Conservation (phyloP, 2,888 invertebrate genomes). For the Trachelus iudaicus region DNA sequence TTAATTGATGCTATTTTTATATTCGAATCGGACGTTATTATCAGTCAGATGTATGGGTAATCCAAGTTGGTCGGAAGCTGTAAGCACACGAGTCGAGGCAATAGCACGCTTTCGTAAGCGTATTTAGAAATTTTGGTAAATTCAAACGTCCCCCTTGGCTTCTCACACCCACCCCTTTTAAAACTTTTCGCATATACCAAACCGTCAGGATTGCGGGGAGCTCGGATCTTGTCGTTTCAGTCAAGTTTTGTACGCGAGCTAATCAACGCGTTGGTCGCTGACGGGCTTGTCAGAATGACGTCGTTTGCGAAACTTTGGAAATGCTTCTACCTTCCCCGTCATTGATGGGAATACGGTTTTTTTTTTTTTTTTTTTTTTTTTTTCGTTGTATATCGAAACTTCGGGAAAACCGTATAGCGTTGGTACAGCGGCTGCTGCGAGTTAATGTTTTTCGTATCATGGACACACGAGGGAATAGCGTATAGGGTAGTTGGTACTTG, state of each 20-base stretch:
- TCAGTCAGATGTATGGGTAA: not conserved
- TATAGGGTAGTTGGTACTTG: not conserved
- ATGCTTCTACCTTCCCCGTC: conserved; percentile 45
- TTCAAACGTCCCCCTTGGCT: not conserved
- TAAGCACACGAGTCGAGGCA: not conserved
- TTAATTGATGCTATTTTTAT: not conserved
- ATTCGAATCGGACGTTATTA: not conserved
- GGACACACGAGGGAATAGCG: not conserved
- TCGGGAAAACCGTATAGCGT: conserved; percentile 26
- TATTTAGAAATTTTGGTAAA: not conserved
- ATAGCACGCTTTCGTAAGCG: not conserved
- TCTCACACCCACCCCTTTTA: not conserved
- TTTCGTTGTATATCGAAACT: not conserved
- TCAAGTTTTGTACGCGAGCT: not conserved
- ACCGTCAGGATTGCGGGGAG: not conserved
- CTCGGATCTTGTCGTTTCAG: not conserved
- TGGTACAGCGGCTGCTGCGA: conserved; percentile 19
- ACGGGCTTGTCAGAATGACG: not conserved
- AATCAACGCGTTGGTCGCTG: not conserved
- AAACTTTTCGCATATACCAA: not conserved
- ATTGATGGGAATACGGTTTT: not conserved
- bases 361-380: not conserved
- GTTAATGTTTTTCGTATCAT: not conserved
- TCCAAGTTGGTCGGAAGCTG: not conserved
- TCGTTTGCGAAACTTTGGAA: conserved; percentile 33